phyloP scores from a whole-genome alignment of 1,140 invertebrate species.

The Adoxophyes honmai region DNA sequence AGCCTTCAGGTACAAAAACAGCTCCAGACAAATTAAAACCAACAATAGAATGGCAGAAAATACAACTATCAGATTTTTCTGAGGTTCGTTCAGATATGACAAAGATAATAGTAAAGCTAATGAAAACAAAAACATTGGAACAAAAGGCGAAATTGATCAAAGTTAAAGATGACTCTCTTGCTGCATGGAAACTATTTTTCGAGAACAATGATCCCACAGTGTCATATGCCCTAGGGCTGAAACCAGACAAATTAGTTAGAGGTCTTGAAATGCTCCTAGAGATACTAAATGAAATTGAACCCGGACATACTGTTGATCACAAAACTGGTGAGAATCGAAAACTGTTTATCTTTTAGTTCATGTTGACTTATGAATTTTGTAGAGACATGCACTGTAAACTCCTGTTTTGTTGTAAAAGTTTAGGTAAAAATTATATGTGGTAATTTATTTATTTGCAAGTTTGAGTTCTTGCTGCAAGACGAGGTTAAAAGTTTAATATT shows the following conservation, averaged over 20 bases:
- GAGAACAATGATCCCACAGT: slow-evolving; percentile 45
- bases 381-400: too few species aligned
- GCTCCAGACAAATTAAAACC: slow-evolving; percentile 56
- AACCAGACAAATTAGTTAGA: slow-evolving; percentile 35
- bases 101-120: slow-evolving; percentile 32
- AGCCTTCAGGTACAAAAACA: slow-evolving; percentile 37
- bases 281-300: slow-evolving; percentile 38
- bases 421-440: too few species aligned
- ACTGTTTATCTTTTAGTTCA: not conserved
- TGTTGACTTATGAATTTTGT: too few species aligned
- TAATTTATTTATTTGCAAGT: too few species aligned
- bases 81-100: slow-evolving; percentile 56
- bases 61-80: slow-evolving; percentile 66
- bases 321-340: slow-evolving; percentile 48
- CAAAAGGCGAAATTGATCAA: slow-evolving; percentile 26
- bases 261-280: slow-evolving; percentile 51
- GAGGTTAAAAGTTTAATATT: too few species aligned
- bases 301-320: slow-evolving; percentile 48
- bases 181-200: slow-evolving; percentile 53
- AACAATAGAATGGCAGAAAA: slow-evolving; percentile 69
- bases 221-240: slow-evolving; percentile 47
- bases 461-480: too few species aligned
- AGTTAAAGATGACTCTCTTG: slow-evolving; percentile 30
- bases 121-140: not conserved
- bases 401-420: too few species aligned